Evolutionary conservation across 2,888 invertebrate genomes (phyloP).

Genomic region (Lasioglossum zephyrum): DNA sequence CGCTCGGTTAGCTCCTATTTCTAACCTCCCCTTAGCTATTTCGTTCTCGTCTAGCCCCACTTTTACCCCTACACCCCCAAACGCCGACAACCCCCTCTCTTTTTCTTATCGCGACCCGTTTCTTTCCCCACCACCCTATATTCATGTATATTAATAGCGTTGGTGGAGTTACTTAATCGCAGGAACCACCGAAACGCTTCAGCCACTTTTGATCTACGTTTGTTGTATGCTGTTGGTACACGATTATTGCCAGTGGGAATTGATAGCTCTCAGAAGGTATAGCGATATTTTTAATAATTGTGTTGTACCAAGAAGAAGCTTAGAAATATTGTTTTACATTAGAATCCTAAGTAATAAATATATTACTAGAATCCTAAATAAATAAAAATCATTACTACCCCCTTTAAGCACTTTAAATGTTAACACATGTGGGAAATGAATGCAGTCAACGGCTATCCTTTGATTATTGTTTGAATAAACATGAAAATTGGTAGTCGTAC

Average conservation of each 20-base stretch:
- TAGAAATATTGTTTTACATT: no score
- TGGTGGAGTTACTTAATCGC: background rate
- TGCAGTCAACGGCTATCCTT: background rate
- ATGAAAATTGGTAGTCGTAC: no score
- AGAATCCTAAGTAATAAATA: no score
- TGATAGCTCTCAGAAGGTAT: no score
- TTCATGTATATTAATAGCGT: background rate
- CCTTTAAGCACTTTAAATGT: no score
- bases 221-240: background rate
- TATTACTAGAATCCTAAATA: no score
- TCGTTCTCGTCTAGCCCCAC: slow-evolving; percentile 60
- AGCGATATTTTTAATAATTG: no score
- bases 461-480: background rate
- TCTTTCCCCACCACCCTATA: background rate
- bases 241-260: no score
- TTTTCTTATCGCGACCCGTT: slow-evolving; percentile 66
- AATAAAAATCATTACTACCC: no score
- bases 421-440: no score
- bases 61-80: slow-evolving; percentile 31
- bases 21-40: slow-evolving; percentile 78
- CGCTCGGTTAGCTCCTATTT: slow-evolving; percentile 84
- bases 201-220: background rate
- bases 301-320: no score
- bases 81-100: background rate
- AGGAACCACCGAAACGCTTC: background rate